Conservation (phyloP, 2,888 invertebrate species). For the Epicampocera succincta region DNA sequence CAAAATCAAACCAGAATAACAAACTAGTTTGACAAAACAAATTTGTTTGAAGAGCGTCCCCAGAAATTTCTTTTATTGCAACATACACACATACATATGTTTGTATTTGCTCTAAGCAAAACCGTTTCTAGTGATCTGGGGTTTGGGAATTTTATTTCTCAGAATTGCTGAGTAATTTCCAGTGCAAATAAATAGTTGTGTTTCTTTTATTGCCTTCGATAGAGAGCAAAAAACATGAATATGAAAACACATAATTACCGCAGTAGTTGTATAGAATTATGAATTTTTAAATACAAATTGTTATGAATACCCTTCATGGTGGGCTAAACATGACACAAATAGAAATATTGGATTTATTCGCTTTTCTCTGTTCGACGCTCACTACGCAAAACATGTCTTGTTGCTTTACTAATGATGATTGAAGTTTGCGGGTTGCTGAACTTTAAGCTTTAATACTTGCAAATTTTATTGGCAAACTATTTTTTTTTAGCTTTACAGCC, state of each 20-base stretch:
- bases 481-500: background rate
- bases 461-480: background rate
- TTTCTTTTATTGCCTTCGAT: background rate
- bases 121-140: background rate
- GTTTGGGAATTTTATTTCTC: background rate
- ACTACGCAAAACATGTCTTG: background rate
- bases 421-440: background rate
- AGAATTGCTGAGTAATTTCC: background rate
- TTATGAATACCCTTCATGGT: constrained; percentile 18
- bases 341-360: background rate
- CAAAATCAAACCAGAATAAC: too few species aligned
- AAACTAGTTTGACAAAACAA: too few species aligned
- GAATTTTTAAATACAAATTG: constrained; percentile 3
- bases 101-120: background rate
- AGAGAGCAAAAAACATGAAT: background rate
- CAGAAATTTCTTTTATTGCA: background rate
- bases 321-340: constrained; percentile 25
- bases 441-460: background rate
- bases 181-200: background rate
- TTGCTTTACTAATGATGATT: background rate
- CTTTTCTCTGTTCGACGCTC: background rate
- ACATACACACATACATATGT: too few species aligned
- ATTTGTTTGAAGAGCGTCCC: too few species aligned
- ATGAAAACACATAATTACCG: background rate
- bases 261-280: background rate